A percentile compares a stretch with the other conserved stretches of the same genome.
Evolutionary conservation across 1,140 invertebrate species (phyloP).

Genomic region (Artemia franciscana): DNA sequence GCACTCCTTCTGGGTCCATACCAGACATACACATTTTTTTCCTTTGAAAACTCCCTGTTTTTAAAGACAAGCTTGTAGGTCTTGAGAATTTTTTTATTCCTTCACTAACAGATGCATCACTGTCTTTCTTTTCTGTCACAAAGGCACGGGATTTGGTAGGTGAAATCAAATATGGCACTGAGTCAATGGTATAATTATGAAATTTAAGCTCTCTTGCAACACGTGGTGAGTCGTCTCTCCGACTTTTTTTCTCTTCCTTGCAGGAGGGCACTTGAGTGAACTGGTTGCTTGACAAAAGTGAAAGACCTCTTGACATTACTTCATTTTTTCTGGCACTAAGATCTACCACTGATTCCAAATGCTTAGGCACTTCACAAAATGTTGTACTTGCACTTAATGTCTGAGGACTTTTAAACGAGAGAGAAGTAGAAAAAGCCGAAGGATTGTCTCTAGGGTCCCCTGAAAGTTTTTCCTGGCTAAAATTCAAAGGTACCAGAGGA

Average conservation of each 20-base stretch:
- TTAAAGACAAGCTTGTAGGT: slow-evolving; percentile 50
- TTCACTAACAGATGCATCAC: not conserved
- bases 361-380: not conserved
- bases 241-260: not conserved
- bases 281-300: not conserved
- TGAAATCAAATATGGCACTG: not conserved
- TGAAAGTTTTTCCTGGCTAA: no score
- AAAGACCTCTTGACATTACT: not conserved
- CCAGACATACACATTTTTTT: slow-evolving; percentile 40
- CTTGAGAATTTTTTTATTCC: slow-evolving; percentile 45
- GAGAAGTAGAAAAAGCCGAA: no score
- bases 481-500: no score
- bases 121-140: slow-evolving; percentile 1
- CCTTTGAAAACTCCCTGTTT: slow-evolving; percentile 49
- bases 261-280: not conserved
- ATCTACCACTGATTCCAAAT: not conserved
- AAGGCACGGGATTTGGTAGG: not conserved
- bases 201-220: not conserved
- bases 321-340: not conserved
- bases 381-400: no score
- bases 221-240: not conserved
- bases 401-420: no score
- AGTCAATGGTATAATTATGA: not conserved
- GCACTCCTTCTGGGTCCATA: slow-evolving; percentile 31
- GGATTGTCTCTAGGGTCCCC: no score